Evolutionary conservation across 1,140 invertebrate species (phyloP), one percentile per base, ranked within the genome.

Genomic region (Nixonia krombeini): DNA sequence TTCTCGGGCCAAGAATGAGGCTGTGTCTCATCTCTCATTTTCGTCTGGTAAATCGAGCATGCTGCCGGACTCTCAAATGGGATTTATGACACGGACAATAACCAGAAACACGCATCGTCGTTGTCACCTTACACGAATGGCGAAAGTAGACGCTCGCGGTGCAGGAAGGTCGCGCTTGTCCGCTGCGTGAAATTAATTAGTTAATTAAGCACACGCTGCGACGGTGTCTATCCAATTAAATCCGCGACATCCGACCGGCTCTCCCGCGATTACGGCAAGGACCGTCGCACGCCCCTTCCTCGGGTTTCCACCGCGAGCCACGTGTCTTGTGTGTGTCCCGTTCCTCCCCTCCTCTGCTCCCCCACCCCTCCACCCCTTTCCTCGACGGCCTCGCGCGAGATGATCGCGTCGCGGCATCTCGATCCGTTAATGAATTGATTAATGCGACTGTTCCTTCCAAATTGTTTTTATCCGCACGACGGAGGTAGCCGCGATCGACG

Each of bases 191-290:
- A 82, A 81, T 82, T 82, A 84, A 84, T 84, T 83, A 82, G 76
- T 81, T 82, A 77, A 82, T 83, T 82, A 81, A 81, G 71, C 74
- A 76, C 56, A 49, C 61, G 66, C 55, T 59, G 70, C 70, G 46
- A 78, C 70, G 75, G 65, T 77, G 76, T 80, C 77, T 61, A 64
- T 83, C 80, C 78, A 84, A 82, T 83, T 84, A 83, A 83, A 83
- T 80, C 74, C 72, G 67, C 75, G 65, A 74, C 74, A 63, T 63
- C 53, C 64, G 44, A 73, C 61, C 59, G 37, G 29, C 45, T 59
- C 35, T 23, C 45, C 16, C 18, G 38, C 18, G 28, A 31, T 2
- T n/a, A n/a, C n/a, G 5, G 9, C n/a, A n/a, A n/a, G n/a, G n/a
- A n/a, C n/a, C n/a, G n/a, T 26, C 21, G 21, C 25, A 10, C 15